phyloP scores from a whole-genome alignment of 2,797 vertebrate genomes.

The Eurystomus glaucurus region DNA sequence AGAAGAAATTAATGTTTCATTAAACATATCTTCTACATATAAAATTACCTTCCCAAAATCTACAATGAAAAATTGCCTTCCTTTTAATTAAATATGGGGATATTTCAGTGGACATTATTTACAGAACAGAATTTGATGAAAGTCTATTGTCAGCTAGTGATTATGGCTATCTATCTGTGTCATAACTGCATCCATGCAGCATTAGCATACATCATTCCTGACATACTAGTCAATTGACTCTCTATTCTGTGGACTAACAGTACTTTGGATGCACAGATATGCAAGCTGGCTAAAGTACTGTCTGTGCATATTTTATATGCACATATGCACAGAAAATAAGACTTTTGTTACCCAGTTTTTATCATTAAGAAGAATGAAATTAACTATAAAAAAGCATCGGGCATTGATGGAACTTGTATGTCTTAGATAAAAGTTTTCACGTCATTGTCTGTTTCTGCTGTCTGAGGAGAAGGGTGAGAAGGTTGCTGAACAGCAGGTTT shows the following conservation, averaged over 20 bases:
- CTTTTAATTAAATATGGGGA: background rate
- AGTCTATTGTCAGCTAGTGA: background rate
- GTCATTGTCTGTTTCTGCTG: background rate
- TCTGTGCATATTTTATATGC: background rate
- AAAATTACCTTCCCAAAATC: background rate
- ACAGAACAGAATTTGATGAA: background rate
- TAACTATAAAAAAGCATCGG: background rate
- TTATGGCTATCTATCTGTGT: background rate
- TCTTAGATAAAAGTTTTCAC: background rate
- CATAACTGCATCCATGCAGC: background rate
- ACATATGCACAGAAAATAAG: background rate
- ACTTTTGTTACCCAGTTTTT: accelerated
- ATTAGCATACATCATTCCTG: background rate
- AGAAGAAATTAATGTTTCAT: constrained; percentile 2
- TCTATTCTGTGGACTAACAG: background rate
- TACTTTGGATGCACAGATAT: background rate
- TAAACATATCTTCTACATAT: background rate
- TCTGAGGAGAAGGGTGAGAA: background rate
- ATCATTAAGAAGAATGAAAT: background rate
- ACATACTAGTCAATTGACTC: background rate
- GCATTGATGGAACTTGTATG: background rate
- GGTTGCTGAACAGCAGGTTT: background rate
- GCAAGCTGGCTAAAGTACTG: background rate
- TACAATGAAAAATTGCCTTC: background rate
- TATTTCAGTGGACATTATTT: background rate